Evolutionary conservation across 2,113 vertebrate genomes (phyloP).

Genomic region (Sylvietta virens): DNA sequence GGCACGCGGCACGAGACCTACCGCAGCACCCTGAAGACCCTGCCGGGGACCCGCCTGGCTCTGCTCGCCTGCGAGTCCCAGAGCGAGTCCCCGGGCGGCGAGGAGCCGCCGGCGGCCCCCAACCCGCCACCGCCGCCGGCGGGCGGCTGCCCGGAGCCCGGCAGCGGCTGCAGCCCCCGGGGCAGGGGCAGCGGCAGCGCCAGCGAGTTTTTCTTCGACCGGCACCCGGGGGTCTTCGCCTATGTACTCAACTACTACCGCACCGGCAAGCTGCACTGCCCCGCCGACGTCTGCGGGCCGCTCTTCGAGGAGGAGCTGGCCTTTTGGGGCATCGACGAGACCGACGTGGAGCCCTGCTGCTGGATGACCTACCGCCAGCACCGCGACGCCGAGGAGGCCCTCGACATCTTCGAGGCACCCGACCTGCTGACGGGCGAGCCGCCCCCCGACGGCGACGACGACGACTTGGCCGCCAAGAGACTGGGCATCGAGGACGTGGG

Average conservation of each 20-base stretch:
- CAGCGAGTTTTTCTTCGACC: constrained; percentile 93
- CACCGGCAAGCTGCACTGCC: constrained; percentile 97
- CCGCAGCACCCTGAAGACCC: constrained; percentile 91
- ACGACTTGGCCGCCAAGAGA: constrained; percentile 72
- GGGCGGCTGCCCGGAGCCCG: constrained; percentile 70
- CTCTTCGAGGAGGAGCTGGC: constrained; percentile 97
- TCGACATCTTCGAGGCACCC: constrained; percentile 90
- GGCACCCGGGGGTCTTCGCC: constrained; percentile 93
- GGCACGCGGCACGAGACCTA: constrained; percentile 96
- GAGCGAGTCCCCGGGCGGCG: constrained; percentile 75
- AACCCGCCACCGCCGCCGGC: constrained; percentile 77
- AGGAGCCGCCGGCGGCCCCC: constrained; percentile 75
- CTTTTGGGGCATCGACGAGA: constrained; percentile 97
- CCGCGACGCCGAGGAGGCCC: constrained; percentile 92
- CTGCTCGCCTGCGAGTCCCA: constrained; percentile 87
- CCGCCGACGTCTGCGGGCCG: constrained; percentile 93
- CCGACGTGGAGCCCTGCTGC: constrained; percentile 97
- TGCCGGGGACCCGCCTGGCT: constrained; percentile 93
- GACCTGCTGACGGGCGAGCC: constrained; percentile 84
- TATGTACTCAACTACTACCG: constrained; percentile 98
- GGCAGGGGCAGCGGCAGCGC: constrained; percentile 76
- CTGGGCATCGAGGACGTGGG: constrained; percentile 84
- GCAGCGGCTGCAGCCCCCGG: constrained; percentile 74
- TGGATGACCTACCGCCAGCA: constrained; percentile 99
- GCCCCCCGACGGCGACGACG: constrained; percentile 63